These are phyloP conservation scores for Diplolepis rosae DNA, from an alignment of 2,888 invertebrate genomes.

Conservation along the genomic window DNA sequence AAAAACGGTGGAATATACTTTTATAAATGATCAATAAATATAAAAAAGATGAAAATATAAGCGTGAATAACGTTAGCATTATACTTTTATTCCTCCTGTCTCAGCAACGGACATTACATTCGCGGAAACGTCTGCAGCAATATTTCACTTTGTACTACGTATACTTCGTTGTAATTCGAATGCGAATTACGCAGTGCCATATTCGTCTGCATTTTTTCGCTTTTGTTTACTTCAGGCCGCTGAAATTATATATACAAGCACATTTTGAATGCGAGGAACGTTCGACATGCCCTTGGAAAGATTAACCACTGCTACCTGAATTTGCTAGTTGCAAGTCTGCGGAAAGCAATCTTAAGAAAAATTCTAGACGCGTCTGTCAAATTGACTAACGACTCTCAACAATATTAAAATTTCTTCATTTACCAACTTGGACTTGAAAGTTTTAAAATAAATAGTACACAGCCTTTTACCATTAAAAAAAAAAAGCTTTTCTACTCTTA, in stretches of 20 bases:
- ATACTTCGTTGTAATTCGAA: constrained; percentile 41
- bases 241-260: constrained; percentile 57
- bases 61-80: neutral
- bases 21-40: neutral
- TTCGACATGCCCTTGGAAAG: constrained; percentile 68
- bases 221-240: constrained; percentile 51
- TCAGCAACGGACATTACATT: constrained; percentile 29
- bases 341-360: neutral
- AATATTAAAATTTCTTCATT: too few relatives aligned
- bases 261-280: constrained; percentile 68
- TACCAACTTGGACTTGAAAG: too few relatives aligned
- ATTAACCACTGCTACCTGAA: constrained; percentile 64
- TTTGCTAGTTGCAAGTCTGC: constrained; percentile 6
- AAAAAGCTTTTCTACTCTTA: too few relatives aligned
- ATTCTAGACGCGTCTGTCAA: constrained; percentile 20
- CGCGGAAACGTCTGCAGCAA: constrained; percentile 48
- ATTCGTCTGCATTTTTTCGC: constrained; percentile 54
- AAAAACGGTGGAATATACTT: too few relatives aligned
- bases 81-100: neutral
- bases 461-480: too few relatives aligned
- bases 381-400: constrained; percentile 16
- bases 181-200: constrained; percentile 56
- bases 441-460: too few relatives aligned
- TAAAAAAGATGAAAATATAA: neutral
- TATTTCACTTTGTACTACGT: constrained; percentile 45